These are phyloP conservation scores for Chanos chanos DNA, from an alignment of 2,797 vertebrate species.

Conservation along the genomic window DNA sequence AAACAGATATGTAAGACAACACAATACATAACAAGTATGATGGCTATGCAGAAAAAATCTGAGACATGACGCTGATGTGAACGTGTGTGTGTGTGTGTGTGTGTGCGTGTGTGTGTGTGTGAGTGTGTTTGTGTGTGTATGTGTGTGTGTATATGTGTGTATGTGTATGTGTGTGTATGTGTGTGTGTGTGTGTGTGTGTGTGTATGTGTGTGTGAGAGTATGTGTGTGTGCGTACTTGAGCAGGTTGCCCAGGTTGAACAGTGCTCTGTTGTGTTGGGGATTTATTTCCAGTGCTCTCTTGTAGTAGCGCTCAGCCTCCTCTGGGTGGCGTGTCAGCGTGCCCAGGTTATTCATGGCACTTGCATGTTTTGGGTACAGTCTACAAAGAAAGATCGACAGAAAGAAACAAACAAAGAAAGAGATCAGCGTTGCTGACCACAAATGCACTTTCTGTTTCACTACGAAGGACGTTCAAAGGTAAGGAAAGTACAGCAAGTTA, in stretches of 20 bases:
- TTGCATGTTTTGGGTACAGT: slow-evolving; percentile 91
- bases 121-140: too few relatives aligned
- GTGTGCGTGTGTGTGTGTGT: too few relatives aligned
- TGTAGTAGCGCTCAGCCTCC: slow-evolving; percentile 87
- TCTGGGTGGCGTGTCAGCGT: slow-evolving; percentile 79
- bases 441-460: too few relatives aligned
- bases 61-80: too few relatives aligned
- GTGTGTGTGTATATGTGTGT: too few relatives aligned
- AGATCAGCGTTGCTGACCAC: not conserved
- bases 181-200: not conserved
- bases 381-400: slow-evolving; percentile 55
- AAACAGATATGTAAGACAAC: too few relatives aligned
- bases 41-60: too few relatives aligned
- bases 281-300: slow-evolving; percentile 83
- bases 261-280: slow-evolving; percentile 93
- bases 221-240: slow-evolving; percentile 76
- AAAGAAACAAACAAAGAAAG: not conserved
- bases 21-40: too few relatives aligned
- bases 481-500: too few relatives aligned
- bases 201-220: not conserved
- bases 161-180: too few relatives aligned
- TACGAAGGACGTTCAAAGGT: too few relatives aligned
- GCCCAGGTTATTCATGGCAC: slow-evolving; percentile 94
- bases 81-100: too few relatives aligned
- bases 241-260: slow-evolving; percentile 93